phyloP scores from a whole-genome alignment of 2,113 vertebrate species.

The Tauraco erythrolophus region DNA sequence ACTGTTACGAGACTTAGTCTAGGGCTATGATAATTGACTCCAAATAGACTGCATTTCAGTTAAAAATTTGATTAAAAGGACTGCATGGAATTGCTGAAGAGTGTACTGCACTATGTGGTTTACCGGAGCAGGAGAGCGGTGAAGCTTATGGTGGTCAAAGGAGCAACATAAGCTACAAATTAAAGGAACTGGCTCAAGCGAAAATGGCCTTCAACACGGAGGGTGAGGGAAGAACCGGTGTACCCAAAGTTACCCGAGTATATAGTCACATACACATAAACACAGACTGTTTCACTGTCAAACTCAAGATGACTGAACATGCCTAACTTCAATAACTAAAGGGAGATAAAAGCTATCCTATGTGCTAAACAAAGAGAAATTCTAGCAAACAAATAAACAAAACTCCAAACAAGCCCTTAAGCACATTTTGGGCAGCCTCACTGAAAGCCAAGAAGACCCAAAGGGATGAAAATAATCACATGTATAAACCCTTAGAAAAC shows the following conservation, averaged over 20 bases:
- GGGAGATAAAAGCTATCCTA: background rate
- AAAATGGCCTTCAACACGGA: background rate
- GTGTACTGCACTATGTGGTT: background rate
- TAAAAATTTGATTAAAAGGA: background rate
- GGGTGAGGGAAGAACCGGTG: background rate
- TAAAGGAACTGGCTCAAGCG: background rate
- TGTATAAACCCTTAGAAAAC: background rate
- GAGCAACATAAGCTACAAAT: background rate
- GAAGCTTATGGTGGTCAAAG: background rate
- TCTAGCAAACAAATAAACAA: background rate
- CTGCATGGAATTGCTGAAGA: background rate
- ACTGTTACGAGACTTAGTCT: background rate
- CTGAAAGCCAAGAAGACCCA: background rate
- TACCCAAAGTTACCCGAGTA: background rate
- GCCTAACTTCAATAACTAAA: background rate
- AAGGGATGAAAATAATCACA: background rate
- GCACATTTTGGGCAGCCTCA: background rate
- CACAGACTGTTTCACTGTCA: background rate
- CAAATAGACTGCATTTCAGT: background rate
- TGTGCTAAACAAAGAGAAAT: background rate
- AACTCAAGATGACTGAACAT: background rate
- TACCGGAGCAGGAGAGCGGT: background rate
- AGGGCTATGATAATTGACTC: background rate
- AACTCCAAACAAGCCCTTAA: background rate
- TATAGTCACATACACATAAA: background rate